Percentiles rank a stretch among this genome's conserved stretches.
phyloP scores from a whole-genome alignment of 23 tunicate species.

The Clavelina lepadiformis region DNA sequence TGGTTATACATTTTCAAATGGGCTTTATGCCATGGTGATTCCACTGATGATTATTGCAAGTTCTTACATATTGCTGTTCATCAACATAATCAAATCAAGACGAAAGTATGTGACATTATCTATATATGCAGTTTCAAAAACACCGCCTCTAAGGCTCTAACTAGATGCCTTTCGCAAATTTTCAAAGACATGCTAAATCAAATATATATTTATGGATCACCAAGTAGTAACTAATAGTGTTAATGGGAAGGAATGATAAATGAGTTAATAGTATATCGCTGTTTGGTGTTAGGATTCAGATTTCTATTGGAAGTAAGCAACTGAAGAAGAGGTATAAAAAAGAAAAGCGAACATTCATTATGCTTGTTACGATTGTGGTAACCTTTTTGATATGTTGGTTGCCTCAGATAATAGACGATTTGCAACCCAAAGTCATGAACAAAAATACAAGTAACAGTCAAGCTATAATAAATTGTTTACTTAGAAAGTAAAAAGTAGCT shows the following conservation, averaged over 20 bases:
- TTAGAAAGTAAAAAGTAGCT: too few species aligned
- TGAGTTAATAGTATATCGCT: too few species aligned
- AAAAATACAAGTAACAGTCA: too few species aligned
- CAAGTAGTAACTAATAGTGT: too few species aligned
- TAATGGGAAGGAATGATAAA: too few species aligned
- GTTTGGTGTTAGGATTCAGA: not conserved
- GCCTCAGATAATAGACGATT: slow-evolving; percentile 35
- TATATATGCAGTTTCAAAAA: too few species aligned
- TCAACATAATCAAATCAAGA: slow-evolving; percentile 26
- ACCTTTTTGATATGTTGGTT: slow-evolving; percentile 37
- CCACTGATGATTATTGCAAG: slow-evolving; percentile 23
- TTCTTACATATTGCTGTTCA: slow-evolving; percentile 16
- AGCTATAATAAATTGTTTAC: too few species aligned
- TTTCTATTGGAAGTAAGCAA: slow-evolving; percentile 14
- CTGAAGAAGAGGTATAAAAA: slow-evolving; percentile 8
- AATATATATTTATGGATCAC: too few species aligned
- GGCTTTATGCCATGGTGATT: slow-evolving; percentile 27
- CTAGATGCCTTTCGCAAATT: too few species aligned
- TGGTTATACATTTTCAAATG: slow-evolving; percentile 38
- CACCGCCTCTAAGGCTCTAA: too few species aligned
- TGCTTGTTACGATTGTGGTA: slow-evolving; percentile 31
- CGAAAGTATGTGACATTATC: slow-evolving; percentile 37
- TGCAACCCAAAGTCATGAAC: too few species aligned
- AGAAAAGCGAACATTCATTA: slow-evolving; percentile 20
- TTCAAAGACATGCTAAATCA: too few species aligned